These are phyloP conservation scores for Calameuta filiformis DNA, from an alignment of 2,888 invertebrate species.

Conservation along the genomic window DNA sequence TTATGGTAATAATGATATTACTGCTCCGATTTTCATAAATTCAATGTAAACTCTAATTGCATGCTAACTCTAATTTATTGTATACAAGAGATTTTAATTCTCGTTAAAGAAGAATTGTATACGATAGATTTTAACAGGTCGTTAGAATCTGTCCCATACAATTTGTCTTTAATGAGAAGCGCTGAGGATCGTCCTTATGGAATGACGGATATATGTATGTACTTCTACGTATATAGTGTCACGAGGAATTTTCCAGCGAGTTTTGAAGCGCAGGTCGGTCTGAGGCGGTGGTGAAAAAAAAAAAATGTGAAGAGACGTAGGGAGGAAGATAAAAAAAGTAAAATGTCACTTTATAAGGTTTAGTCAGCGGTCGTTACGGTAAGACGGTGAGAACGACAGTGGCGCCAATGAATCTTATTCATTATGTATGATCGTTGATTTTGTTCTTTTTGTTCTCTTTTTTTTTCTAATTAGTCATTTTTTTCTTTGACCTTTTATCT, in stretches of 20 bases:
- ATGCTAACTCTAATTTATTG: not conserved
- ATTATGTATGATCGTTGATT: conserved; percentile 24
- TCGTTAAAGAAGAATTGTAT: not conserved
- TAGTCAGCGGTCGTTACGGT: not conserved
- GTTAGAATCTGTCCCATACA: not conserved
- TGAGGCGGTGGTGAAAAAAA: not conserved
- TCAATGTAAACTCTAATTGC: not conserved
- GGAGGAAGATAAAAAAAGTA: not conserved
- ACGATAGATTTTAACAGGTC: not conserved
- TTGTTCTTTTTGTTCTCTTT: conserved; percentile 16
- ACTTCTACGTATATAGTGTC: not conserved
- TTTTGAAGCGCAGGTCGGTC: not conserved
- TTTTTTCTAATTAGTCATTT: not conserved
- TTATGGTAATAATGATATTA: not conserved
- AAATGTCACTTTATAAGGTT: not conserved
- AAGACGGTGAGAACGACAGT: conserved; percentile 1
- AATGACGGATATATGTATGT: not conserved
- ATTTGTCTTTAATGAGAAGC: not conserved
- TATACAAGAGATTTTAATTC: not conserved
- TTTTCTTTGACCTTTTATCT: not conserved
- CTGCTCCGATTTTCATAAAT: not conserved
- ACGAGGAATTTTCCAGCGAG: not conserved
- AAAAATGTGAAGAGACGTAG: not conserved
- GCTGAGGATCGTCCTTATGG: not conserved
- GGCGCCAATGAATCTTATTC: conserved; percentile 28